Base-by-base conservation (phyloP, 2,113 vertebrate genomes). In the Merops nubicus region DNA sequence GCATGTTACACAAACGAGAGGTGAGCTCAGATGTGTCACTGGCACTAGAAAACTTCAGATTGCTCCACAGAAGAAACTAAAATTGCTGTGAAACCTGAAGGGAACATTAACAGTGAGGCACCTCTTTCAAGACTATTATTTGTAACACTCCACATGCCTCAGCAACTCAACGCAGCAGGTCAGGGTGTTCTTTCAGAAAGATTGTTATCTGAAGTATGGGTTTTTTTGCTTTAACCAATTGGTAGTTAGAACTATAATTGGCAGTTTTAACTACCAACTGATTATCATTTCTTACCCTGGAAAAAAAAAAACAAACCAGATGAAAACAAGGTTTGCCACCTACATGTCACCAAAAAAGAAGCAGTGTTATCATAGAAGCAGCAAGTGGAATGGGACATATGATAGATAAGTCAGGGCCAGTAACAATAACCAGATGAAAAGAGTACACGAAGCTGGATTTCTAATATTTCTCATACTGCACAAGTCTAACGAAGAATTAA, bases 231-330 rank as follows among this genome's bases (percentile, higher is more conserved):
- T 91, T 62, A 96, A 96, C 91, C 96, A 97, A 25, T 95, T 97
- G 96, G 96, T 97, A 97, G 83, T 96, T 97, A 97, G 8, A 97
- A 97, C 96, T 97, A 88, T 95, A 97, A 96, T 1, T 34, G 67
- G 86, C 95, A 97, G 96, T 96, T 97, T 92, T 95, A 97, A 94
- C 96, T 96, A 97, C 95, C 96, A 97, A 96, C 8, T 96, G 89
- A 96, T 96, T 89, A 13, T 0, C 50, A 34, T 16, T 60, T 74
- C 79, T 75, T 23, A 73, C 64, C 74, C 81, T 89, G 70, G 8
- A n/a, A 82, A 75, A 77, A 54, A 63, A 40, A 78, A 62, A 67
- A 28, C 3, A 78, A 62, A 67, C 23, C 3, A 28, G 5, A 78
- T 33, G 38, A 47, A 50, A 87, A 63, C 25, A 45, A 47, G 64